These are phyloP conservation scores for Gasterosteus nipponicus DNA, from an alignment of 2,113 vertebrate species.

Conservation along the genomic window DNA sequence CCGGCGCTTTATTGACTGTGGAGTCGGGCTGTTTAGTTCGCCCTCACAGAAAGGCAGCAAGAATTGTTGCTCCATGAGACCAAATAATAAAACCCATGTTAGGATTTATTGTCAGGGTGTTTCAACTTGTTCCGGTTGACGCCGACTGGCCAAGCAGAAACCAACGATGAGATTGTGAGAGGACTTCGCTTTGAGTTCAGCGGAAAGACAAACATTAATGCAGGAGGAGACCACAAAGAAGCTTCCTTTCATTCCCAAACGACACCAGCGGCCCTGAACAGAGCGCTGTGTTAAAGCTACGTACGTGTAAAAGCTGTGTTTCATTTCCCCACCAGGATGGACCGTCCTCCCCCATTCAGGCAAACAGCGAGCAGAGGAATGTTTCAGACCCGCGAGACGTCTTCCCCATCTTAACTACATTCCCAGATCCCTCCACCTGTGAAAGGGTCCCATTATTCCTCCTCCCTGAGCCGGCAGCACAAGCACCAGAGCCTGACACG, in stretches of 20 bases:
- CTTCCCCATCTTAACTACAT: conserved; percentile 68
- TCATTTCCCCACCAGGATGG: conserved; percentile 17
- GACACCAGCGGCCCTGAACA: conserved; percentile 13
- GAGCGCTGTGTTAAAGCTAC: neutral
- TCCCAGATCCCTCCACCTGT: conserved; percentile 68
- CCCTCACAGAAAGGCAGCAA: neutral
- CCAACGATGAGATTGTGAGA: conserved; percentile 1
- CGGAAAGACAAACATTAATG: conserved; percentile 34
- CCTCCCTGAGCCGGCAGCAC: neutral
- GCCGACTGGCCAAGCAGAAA: conserved; percentile 4
- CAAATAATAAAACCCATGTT: conserved; percentile 28
- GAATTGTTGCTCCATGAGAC: neutral
- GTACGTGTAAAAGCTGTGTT: neutral
- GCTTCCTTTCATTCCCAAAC: conserved; percentile 39
- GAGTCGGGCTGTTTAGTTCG: conserved; percentile 3
- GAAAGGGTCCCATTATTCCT: conserved; percentile 76
- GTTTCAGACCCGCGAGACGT: conserved; percentile 69
- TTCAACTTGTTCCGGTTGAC: neutral
- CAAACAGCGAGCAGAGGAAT: conserved; percentile 55
- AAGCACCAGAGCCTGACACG: conserved; percentile 10
- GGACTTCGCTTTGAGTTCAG: neutral
- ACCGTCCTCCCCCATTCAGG: conserved; percentile 21
- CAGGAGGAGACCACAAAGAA: conserved; percentile 1
- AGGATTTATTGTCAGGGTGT: conserved; percentile 3
- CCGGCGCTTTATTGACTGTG: conserved; percentile 14